A percentile compares a stretch with the other conserved stretches of the same genome.
These are phyloP conservation scores for Oconnorella tubifera DNA, from an alignment of 2,888 invertebrate genomes.

Conservation along the genomic window DNA sequence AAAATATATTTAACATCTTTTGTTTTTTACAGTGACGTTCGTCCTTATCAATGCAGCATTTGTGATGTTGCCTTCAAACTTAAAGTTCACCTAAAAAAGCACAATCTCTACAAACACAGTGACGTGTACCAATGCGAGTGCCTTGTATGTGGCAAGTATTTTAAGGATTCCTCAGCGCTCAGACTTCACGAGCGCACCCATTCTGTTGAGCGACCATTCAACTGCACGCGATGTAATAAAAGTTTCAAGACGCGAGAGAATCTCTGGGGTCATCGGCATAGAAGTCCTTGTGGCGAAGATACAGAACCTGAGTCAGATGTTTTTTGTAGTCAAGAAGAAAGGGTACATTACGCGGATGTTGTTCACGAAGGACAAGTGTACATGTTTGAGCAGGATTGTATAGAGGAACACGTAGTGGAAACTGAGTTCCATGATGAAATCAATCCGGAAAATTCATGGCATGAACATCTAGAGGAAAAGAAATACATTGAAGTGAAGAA, in stretches of 20 bases:
- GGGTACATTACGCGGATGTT: background rate
- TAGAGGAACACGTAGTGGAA: constrained; percentile 5
- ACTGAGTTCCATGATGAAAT: background rate
- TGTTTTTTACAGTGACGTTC: too few relatives aligned
- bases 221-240: constrained; percentile 33
- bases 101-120: constrained; percentile 38
- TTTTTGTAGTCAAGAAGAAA: background rate
- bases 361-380: background rate
- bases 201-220: constrained; percentile 33
- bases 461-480: too few relatives aligned
- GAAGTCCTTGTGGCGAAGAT: constrained; percentile 27
- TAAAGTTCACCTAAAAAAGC: constrained; percentile 39
- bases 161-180: constrained; percentile 38
- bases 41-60: constrained; percentile 33
- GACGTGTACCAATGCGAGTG: constrained; percentile 37
- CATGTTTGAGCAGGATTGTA: background rate
- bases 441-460: too few relatives aligned
- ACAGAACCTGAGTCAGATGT: background rate
- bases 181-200: constrained; percentile 37
- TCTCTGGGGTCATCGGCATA: constrained; percentile 38
- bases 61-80: constrained; percentile 37
- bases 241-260: constrained; percentile 38
- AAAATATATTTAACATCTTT: too few relatives aligned
- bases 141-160: constrained; percentile 35
- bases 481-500: too few relatives aligned